Percentiles rank a stretch among this genome's conserved stretches.
Conservation (phyloP, 2,113 vertebrate species). For the pig (Sus scrofa) region DNA sequence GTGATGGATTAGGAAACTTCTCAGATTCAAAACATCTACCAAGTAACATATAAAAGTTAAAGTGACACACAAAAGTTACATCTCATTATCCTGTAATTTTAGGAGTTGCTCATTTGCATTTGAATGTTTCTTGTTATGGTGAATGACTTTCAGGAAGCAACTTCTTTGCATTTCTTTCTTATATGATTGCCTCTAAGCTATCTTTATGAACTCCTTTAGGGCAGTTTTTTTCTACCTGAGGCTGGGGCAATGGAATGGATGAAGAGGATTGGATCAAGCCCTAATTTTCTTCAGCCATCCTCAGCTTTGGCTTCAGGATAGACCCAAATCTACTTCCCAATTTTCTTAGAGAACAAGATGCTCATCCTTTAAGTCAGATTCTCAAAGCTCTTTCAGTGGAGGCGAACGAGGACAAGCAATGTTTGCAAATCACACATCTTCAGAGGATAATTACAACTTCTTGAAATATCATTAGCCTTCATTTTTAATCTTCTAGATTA, state of each 20-base stretch:
- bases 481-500: constrained; percentile 36
- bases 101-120: not conserved
- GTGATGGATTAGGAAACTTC: not conserved
- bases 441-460: not conserved
- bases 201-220: not conserved
- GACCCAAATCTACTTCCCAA: not conserved
- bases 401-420: not conserved
- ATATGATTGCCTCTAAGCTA: not conserved
- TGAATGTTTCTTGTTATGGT: not conserved
- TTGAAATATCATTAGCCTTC: constrained; percentile 40
- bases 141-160: constrained; percentile 27
- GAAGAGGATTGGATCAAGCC: constrained; percentile 5
- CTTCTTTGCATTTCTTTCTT: constrained; percentile 50
- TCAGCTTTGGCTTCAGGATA: constrained; percentile 17
- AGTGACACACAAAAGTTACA: not conserved
- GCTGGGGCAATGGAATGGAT: not conserved
- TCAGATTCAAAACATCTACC: constrained; percentile 42
- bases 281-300: not conserved
- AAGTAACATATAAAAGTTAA: constrained; percentile 3
- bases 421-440: not conserved
- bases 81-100: not conserved
- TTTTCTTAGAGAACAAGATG: constrained; percentile 42
- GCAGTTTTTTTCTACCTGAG: constrained; percentile 7
- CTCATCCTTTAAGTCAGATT: not conserved
- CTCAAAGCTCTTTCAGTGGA: not conserved